Percentiles rank a stretch among this genome's conserved stretches.
Evolutionary conservation across 2,797 vertebrate genomes (phyloP).

Genomic region (Anguilla marmorata): DNA sequence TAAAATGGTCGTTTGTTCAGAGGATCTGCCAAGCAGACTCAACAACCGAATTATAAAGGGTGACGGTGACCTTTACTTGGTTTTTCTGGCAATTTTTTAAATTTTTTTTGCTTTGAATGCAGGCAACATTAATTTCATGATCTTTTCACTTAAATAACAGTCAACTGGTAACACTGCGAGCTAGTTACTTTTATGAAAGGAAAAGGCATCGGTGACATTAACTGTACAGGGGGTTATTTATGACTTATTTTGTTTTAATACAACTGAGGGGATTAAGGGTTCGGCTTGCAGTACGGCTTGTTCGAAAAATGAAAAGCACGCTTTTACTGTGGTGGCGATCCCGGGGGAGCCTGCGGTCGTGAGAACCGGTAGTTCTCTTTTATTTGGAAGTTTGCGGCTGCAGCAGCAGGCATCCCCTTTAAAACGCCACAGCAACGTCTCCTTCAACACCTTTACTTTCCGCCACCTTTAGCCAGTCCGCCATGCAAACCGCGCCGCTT

Average conservation of each 20-base stretch:
- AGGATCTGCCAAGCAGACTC: not conserved
- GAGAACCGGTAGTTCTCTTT: not conserved
- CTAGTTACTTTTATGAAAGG: conserved; percentile 3
- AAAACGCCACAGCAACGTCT: conserved; percentile 57
- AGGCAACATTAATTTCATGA: not conserved
- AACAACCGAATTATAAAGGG: not conserved
- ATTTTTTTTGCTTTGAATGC: not conserved
- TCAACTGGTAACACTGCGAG: conserved; percentile 3
- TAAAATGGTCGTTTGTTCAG: not conserved
- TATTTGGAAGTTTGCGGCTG: not conserved
- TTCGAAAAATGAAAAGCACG: not conserved
- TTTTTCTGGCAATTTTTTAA: not conserved
- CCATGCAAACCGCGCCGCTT: conserved; percentile 66
- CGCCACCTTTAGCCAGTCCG: conserved; percentile 65
- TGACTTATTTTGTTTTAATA: not conserved
- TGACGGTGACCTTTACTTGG: not conserved
- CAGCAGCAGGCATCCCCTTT: not conserved
- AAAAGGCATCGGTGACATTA: conserved; percentile 5
- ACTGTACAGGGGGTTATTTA: not conserved
- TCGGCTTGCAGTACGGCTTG: not conserved
- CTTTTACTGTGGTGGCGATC: not conserved
- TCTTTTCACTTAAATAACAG: not conserved
- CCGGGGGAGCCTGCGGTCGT: not conserved
- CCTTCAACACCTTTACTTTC: conserved; percentile 66
- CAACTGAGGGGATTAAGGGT: not conserved